These are phyloP conservation scores for Pomacea maculata DNA, from an alignment of 1,140 invertebrate genomes.

Conservation along the genomic window DNA sequence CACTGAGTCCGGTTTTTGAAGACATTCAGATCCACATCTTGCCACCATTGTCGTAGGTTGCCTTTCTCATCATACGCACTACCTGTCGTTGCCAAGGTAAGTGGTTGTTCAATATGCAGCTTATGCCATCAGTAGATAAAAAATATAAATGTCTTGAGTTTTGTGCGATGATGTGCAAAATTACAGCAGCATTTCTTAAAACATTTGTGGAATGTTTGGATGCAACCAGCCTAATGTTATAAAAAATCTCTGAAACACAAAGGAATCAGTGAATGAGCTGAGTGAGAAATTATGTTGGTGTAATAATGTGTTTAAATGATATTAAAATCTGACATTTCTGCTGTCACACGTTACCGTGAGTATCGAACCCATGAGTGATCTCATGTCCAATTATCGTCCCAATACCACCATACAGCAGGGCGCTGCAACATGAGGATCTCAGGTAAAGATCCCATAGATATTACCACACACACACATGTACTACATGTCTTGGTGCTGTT, in stretches of 20 bases:
- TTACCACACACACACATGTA: background rate
- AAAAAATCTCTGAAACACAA: no score
- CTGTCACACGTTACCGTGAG: slow-evolving; percentile 58
- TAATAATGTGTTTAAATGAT: no score
- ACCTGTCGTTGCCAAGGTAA: slow-evolving; percentile 67
- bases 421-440: slow-evolving; percentile 45
- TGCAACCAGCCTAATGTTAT: no score
- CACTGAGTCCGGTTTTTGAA: slow-evolving; percentile 93
- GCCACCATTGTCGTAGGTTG: slow-evolving; percentile 98
- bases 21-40: slow-evolving; percentile 85
- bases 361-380: slow-evolving; percentile 72
- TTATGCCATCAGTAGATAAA: no score
- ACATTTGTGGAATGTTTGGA: no score
- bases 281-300: no score
- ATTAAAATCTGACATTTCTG: no score
- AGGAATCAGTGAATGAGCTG: no score
- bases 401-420: slow-evolving; percentile 72
- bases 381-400: slow-evolving; percentile 73
- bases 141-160: no score
- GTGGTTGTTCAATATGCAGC: no score
- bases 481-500: background rate
- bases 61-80: slow-evolving; percentile 96
- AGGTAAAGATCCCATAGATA: background rate
- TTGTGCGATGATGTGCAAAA: no score
- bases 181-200: no score